Evolutionary conservation across 23 tunicate species (phyloP).

Genomic region (Trididemnum clinides): DNA sequence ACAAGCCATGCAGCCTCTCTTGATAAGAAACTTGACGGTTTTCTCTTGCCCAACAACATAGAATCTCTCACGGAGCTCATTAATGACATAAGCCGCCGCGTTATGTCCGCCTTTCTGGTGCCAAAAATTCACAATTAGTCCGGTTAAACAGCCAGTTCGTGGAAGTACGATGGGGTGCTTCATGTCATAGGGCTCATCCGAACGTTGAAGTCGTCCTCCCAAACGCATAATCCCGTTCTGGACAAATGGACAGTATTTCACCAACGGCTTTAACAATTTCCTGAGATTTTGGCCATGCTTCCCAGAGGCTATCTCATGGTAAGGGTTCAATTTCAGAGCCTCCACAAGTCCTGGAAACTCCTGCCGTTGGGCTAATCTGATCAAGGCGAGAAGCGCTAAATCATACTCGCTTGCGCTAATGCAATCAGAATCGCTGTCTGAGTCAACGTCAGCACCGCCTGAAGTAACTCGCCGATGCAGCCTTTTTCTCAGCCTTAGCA

Average conservation of each 20-base stretch:
- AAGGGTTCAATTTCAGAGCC: conserved; percentile 1
- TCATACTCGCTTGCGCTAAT: conserved; percentile 16
- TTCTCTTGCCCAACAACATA: conserved; percentile 21
- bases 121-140: background rate
- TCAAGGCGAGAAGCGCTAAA: background rate
- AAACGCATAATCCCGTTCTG: conserved; percentile 2
- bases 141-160: background rate
- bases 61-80: background rate
- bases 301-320: conserved; percentile 1
- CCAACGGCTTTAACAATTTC: background rate
- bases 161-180: conserved; percentile 14
- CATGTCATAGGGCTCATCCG: background rate
- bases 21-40: background rate
- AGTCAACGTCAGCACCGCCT: background rate
- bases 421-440: background rate
- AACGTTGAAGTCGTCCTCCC: conserved; percentile 17
- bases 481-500: background rate
- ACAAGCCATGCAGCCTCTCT: background rate
- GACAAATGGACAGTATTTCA: conserved; percentile 17
- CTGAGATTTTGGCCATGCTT: background rate
- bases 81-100: background rate
- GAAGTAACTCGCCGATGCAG: background rate
- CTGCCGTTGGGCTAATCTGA: background rate
- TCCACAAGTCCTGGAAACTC: conserved; percentile 14
- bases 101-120: conserved; percentile 1